phyloP scores from a whole-genome alignment of 1,140 invertebrate species.

The Carcinoscorpius rotundicauda region DNA sequence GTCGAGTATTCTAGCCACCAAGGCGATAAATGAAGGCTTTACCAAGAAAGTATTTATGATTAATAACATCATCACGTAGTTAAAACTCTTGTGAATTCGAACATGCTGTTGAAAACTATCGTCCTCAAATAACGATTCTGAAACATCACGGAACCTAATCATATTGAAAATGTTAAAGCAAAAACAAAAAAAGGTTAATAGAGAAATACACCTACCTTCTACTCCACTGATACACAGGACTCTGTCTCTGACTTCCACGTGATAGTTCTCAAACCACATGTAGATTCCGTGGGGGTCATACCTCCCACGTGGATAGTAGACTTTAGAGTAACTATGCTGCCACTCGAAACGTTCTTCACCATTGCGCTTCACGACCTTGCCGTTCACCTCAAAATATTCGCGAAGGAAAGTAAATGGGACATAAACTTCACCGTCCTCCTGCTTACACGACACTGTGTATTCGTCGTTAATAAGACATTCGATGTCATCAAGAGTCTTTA shows the following conservation, averaged over 20 bases:
- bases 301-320: conserved; percentile 71
- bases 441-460: conserved; percentile 65
- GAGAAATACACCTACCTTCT: conserved; percentile 43
- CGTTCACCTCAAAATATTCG: conserved; percentile 86
- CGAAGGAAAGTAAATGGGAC: conserved; percentile 84
- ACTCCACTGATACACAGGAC: conserved; percentile 90
- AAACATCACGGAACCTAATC: too few relatives aligned
- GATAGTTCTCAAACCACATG: conserved; percentile 95
- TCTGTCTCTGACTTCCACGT: conserved; percentile 85
- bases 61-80: too few relatives aligned
- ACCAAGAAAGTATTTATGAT: too few relatives aligned
- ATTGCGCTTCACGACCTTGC: conserved; percentile 45
- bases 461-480: conserved; percentile 84
- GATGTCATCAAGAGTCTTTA: conserved; percentile 49
- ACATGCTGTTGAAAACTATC: too few relatives aligned
- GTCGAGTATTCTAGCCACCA: too few relatives aligned
- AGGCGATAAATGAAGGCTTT: too few relatives aligned
- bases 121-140: too few relatives aligned
- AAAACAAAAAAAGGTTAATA: neutral
- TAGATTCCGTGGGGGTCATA: conserved; percentile 81
- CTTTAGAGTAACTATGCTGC: conserved; percentile 86
- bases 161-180: too few relatives aligned
- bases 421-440: conserved; percentile 76
- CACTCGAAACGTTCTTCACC: conserved; percentile 59
- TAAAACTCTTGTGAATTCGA: too few relatives aligned